Base-by-base conservation (phyloP, 2,113 vertebrate species). In the Eptatretus burgeri region DNA sequence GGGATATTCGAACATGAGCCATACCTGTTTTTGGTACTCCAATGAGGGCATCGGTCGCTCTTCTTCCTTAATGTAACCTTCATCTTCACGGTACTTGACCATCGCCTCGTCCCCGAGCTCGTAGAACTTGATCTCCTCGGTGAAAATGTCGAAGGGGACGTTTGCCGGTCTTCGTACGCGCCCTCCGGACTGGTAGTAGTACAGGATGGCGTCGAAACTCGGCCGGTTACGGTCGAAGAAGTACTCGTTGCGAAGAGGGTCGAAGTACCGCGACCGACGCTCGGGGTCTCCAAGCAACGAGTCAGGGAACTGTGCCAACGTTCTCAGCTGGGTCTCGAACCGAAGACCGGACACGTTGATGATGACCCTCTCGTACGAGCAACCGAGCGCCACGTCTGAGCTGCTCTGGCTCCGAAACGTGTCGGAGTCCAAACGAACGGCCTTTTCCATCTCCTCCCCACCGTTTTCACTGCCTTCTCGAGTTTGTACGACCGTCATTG, bases 1-100 rank as follows among this genome's bases (percentile, higher is more conserved):
- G 0, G 91, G 91, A 51, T 98, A 94, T 73, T 98, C 91, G 13
- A 98, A 98, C 5, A 98, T 78, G 16, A 98, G 79, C 91, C 91
- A 98, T n/a, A 98, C 79, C 67, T 98, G 89, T 20, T 82, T 82
- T 70, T 89, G 93, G 71, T 95, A 98, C 67, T 94, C 89, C 12
- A 85, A 88, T 69, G 88, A 83, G 0, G 91, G 91, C 68, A 98
- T 72, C 50, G 75, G 78, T 64, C 84, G 82, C 49, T 96, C 91
- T 66, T 91, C 85, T 73, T 98, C 91, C 50, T 91, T 82, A 49
- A 94, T 84, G 49, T 94, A 96, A 13, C 91, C 91, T 73, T 98
- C 91, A 9, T 98, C 91, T 73, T 98, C 91, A 49, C 91, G 78
- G 69, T 60, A 60, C n/a, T 19, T n/a, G n/a, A 19, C 11, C n/a